These are phyloP conservation scores for Chaetodon auriga DNA, from an alignment of 2,113 vertebrate genomes.

Conservation along the genomic window DNA sequence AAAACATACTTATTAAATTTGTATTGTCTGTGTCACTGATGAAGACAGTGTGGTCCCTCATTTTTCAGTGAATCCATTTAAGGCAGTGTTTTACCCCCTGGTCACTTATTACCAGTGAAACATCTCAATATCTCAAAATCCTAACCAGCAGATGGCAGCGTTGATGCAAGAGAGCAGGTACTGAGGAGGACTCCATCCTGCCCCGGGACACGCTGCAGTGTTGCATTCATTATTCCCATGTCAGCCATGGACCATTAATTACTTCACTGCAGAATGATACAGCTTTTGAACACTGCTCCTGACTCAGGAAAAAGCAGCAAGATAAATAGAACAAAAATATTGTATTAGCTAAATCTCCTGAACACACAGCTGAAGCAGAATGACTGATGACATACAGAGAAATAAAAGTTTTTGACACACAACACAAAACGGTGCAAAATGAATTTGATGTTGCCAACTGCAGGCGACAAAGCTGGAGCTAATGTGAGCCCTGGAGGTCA, in stretches of 20 bases:
- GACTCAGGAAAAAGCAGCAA: neutral
- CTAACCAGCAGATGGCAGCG: conserved; percentile 62
- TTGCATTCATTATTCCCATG: neutral
- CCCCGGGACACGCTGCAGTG: neutral
- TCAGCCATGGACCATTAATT: neutral
- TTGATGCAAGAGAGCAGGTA: neutral
- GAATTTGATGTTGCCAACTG: neutral
- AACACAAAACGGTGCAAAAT: neutral
- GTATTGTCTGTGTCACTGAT: neutral
- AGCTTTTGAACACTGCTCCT: neutral
- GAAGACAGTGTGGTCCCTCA: neutral
- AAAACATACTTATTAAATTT: neutral
- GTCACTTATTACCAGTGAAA: neutral
- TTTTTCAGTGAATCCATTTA: neutral
- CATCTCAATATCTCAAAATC: neutral
- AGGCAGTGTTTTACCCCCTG: neutral
- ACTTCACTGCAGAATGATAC: neutral
- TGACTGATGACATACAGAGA: neutral
- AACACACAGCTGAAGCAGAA: neutral
- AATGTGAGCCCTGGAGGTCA: neutral
- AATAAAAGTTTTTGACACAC: neutral
- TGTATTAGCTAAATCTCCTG: neutral
- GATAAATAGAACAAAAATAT: neutral
- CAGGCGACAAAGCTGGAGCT: neutral
- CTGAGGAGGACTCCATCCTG: neutral